Evolutionary conservation across 2,888 invertebrate species (phyloP), one percentile per base, ranked within the genome.

Genomic region (Scaeva pyrastri): DNA sequence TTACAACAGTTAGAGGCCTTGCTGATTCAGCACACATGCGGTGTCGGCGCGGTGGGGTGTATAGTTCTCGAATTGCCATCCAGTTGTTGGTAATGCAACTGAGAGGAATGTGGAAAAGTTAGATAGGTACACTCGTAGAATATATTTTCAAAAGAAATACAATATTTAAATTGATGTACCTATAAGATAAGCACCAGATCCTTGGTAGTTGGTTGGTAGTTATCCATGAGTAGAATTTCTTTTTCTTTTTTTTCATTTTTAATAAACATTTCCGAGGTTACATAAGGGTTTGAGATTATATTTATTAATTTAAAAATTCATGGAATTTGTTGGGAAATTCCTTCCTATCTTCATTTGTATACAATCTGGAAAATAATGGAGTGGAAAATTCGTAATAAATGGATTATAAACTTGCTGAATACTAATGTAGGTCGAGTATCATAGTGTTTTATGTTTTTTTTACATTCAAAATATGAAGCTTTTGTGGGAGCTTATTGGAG

Each of bases 301-400:
- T 62, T 62, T 21, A 62, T 62, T 45, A 62, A 43, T 62, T 62
- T 62, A 62, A 62, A 62, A 26, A 62, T 62, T 62, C 62, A 62
- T 43, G 26, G 43, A 43, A 26, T 43, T 62, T 45, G 43, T 56
- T 56, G 10, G 23, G 16, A 31, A 31, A 31, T n/a, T n/a, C n/a
- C n/a, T n/a, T n/a, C n/a, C n/a, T 39, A n/a, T 1, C 10, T 48
- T 1, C 19, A 3, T 39, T 11, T 8, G 1, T 16, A 10, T 19
- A 60, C 19, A 14, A 31, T 60, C n/a, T 60, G 7, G 12, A 14
- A n/a, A 0, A 23, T 23, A 62, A 23, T 39, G 39, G 4, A 60
- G 39, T 55, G 4, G 11, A 36, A 19, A 19, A 16, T 58, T 58
- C 4, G 10, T 55, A 36, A 36, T 31, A 31, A 10, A 55, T 19